Percentiles rank a stretch among this genome's conserved stretches.
These are phyloP conservation scores for Microchirus variegatus DNA, from an alignment of 2,797 vertebrate species.

Conservation along the genomic window DNA sequence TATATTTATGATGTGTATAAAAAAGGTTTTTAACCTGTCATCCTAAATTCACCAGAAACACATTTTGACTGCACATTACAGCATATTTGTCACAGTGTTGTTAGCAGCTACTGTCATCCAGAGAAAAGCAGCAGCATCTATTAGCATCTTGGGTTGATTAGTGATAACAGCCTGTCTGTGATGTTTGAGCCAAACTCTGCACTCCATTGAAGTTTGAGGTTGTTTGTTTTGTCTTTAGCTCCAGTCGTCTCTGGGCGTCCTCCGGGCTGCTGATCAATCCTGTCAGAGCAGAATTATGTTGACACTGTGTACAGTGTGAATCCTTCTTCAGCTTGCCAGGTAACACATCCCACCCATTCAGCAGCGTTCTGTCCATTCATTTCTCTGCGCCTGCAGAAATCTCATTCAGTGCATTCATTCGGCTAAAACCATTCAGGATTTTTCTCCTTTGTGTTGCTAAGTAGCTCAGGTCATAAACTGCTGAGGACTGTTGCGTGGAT, in stretches of 20 bases:
- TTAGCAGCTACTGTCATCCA: no score
- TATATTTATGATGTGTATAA: no score
- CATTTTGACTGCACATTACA: no score
- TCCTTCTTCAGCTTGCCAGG: slow-evolving; percentile 33
- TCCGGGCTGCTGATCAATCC: slow-evolving; percentile 3
- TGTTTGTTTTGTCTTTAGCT: no score
- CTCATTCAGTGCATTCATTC: slow-evolving; percentile 62
- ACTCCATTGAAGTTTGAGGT: no score
- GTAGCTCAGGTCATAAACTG: slow-evolving; percentile 55
- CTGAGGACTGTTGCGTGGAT: slow-evolving; percentile 60
- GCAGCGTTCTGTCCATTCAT: slow-evolving; percentile 57
- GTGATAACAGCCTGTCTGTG: background rate
- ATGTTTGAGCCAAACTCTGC: background rate
- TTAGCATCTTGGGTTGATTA: no score
- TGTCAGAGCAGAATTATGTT: slow-evolving; percentile 27
- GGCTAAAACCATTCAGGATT: slow-evolving; percentile 63
- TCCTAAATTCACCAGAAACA: no score
- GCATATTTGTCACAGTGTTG: no score
- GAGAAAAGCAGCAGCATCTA: no score
- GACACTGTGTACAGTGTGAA: slow-evolving; percentile 12
- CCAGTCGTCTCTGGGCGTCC: background rate
- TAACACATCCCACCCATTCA: slow-evolving; percentile 50
- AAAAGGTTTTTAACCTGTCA: no score
- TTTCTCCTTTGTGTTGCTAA: slow-evolving; percentile 57
- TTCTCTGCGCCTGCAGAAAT: slow-evolving; percentile 54